Base-by-base conservation (phyloP, 2,797 vertebrate genomes). In the Hippoglossus hippoglossus region DNA sequence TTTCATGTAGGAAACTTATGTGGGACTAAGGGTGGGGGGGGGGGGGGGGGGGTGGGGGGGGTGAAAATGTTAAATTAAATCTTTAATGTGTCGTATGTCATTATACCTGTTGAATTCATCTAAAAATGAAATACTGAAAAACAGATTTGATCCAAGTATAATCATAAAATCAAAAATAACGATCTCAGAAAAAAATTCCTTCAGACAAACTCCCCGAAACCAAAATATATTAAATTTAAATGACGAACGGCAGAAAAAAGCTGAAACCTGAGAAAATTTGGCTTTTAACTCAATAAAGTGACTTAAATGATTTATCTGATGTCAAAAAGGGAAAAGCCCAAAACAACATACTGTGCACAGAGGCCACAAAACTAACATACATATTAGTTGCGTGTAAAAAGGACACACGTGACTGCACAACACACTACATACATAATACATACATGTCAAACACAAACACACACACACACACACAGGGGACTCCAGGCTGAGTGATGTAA, bases 401-500 rank as follows among this genome's bases (percentile, higher is more conserved):
- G 21, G 10, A 13, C 41, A 50, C 24, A n/a, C 28, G 9, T 12
- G 0, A 3, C 60, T 28, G 49, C 53, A 57, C 36, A 36, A 5
- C 39, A 50, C 10, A 22, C 19, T 5, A 21, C 71, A 70, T 77
- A 28, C 31, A 80, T 77, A 75, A 85, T 18, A 63, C 67, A 74
- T 76, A 26, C 55, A 12, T 16, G 41, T 41, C 39, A 12, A 41
- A 47, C 44, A 47, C 44, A 22, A 5, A 24, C 22, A 59, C 1
- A 57, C 11, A 44, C 24, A 70, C 8, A 59, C 46, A 21, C 13
- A 16, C 55, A 41, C 69, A 12, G 9, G 28, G 3, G 12, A 11
- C 63, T 50, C 63, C 24, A 67, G 62, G 13, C 77, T 58, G 71
- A 87, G 71, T 51, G 73, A 83, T 67, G 73, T 10, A 81, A 80